A percentile compares a stretch with the other conserved stretches of the same genome.
These are phyloP conservation scores for Papilio polyxenes DNA, from an alignment of 1,140 invertebrate genomes.

Conservation along the genomic window DNA sequence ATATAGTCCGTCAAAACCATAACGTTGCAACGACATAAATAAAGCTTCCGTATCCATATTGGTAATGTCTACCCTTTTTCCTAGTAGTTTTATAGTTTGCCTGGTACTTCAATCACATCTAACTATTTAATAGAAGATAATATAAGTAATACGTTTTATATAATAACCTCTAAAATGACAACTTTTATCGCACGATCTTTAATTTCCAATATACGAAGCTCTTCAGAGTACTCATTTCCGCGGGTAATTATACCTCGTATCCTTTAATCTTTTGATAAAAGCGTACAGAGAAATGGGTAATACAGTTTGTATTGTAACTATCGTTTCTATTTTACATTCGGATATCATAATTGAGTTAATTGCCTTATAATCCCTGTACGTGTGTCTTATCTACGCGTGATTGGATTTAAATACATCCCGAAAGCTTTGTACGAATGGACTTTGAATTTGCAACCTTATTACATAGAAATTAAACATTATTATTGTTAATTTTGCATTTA, in stretches of 20 bases:
- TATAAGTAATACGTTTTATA: too few species aligned
- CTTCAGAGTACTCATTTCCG: not conserved
- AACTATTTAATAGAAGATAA: too few species aligned
- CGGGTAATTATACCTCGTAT: not conserved
- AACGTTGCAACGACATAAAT: too few species aligned
- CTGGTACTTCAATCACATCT: too few species aligned
- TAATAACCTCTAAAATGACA: too few species aligned
- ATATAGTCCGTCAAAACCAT: too few species aligned
- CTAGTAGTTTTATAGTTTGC: too few species aligned
- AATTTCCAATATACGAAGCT: not conserved
- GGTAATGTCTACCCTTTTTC: too few species aligned
- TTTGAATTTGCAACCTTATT: not conserved
- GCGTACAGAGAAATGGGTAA: conserved; percentile 10
- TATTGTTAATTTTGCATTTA: not conserved
- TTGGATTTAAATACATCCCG: conserved; percentile 50
- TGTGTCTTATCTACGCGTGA: conserved; percentile 56
- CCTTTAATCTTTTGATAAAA: conserved; percentile 14
- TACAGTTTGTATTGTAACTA: conserved; percentile 16
- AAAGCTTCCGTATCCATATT: too few species aligned
- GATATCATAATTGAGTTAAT: conserved; percentile 51
- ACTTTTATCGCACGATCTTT: not conserved
- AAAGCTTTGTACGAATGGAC: conserved; percentile 25
- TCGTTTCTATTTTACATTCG: conserved; percentile 37
- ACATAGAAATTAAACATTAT: not conserved
- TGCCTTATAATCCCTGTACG: conserved; percentile 60